Evolutionary conservation across 2,888 invertebrate genomes (phyloP).

Genomic region (Andrena fulva): DNA sequence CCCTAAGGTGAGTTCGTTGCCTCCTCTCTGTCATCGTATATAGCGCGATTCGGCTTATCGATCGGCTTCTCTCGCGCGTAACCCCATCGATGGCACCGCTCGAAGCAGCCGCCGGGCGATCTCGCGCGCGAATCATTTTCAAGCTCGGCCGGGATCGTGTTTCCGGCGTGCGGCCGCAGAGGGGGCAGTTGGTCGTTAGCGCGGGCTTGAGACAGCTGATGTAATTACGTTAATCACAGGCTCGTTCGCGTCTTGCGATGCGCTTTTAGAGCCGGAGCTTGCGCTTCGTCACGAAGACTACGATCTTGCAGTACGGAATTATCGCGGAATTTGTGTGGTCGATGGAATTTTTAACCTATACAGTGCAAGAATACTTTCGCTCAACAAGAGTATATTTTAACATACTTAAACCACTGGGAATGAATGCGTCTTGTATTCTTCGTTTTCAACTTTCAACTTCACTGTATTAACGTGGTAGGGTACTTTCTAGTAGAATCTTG

Average conservation of each 20-base stretch:
- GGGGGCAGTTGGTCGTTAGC: constrained; percentile 25
- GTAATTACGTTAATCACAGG: background rate
- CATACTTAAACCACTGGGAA: too few species aligned
- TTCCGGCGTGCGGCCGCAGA: constrained; percentile 18
- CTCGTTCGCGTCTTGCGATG: background rate
- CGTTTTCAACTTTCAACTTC: too few species aligned
- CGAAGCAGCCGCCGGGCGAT: background rate
- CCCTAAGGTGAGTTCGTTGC: constrained; percentile 68
- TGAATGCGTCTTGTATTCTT: too few species aligned
- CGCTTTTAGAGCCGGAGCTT: background rate
- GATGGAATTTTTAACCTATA: too few species aligned
- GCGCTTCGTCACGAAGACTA: too few species aligned
- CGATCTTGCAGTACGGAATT: too few species aligned
- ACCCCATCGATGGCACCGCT: background rate
- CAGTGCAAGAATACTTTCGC: too few species aligned
- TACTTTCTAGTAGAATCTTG: too few species aligned
- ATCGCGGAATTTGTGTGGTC: too few species aligned
- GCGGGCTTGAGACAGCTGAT: background rate
- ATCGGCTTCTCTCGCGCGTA: background rate
- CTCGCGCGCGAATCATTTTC: constrained; percentile 31
- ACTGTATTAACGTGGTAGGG: too few species aligned
- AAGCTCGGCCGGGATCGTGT: background rate
- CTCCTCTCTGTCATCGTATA: constrained; percentile 16
- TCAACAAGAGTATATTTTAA: too few species aligned
- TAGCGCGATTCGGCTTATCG: constrained; percentile 10